Evolutionary conservation across 2,113 vertebrate species (phyloP).

Genomic region (Myxocyprinus asiaticus): DNA sequence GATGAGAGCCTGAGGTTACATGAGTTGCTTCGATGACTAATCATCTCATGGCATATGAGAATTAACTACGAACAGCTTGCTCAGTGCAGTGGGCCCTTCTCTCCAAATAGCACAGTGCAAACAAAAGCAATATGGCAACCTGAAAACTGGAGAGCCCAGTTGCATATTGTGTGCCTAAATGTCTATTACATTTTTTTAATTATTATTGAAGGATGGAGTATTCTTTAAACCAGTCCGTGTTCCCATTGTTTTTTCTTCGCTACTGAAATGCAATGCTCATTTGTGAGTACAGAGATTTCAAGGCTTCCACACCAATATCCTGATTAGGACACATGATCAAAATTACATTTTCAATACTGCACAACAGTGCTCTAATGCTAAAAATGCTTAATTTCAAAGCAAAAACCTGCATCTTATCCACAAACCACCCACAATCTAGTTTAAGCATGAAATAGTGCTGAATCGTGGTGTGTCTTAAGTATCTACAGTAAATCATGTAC

Average conservation of each 20-base stretch:
- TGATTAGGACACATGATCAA: no score
- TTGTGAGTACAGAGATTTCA: neutral
- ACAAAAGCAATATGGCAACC: neutral
- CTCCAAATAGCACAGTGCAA: neutral
- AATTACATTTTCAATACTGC: no score
- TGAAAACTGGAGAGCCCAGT: neutral
- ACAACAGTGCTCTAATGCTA: no score
- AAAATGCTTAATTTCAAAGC: no score
- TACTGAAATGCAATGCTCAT: neutral
- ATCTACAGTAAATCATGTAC: no score
- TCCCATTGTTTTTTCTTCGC: neutral
- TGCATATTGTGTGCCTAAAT: neutral
- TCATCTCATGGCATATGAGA: slow-evolving; percentile 20
- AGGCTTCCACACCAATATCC: no score
- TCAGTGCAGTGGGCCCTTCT: neutral
- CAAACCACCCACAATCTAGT: no score
- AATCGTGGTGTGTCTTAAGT: no score
- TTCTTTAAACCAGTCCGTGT: neutral
- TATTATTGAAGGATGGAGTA: neutral
- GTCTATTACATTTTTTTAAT: no score
- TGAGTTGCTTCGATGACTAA: slow-evolving; percentile 25
- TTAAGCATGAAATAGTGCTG: no score
- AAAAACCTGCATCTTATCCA: no score
- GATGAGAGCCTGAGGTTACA: slow-evolving; percentile 33
- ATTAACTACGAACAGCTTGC: neutral